These are phyloP conservation scores for Corbicula japonica DNA, from an alignment of 2,888 invertebrate genomes.

Conservation along the genomic window DNA sequence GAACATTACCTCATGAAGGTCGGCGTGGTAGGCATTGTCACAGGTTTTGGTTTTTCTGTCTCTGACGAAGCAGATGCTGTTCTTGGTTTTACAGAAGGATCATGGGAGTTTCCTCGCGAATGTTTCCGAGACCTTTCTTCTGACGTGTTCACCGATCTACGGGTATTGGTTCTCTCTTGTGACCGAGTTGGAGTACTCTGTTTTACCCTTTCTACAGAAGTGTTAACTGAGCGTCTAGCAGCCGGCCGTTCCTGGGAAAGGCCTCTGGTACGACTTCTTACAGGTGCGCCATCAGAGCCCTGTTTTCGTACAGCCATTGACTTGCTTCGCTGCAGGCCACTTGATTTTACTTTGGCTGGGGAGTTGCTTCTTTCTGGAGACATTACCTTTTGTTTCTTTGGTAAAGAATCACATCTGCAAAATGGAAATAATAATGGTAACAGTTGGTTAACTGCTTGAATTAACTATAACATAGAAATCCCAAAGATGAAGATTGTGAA, in stretches of 20 bases:
- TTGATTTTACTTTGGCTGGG: slow-evolving; percentile 11
- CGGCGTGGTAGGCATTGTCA: slow-evolving; percentile 72
- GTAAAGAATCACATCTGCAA: slow-evolving; percentile 43
- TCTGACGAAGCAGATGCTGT: slow-evolving; percentile 39
- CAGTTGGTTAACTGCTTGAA: too few relatives aligned
- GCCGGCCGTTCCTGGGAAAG: slow-evolving; percentile 25
- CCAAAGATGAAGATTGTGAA: too few relatives aligned
- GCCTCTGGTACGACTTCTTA: slow-evolving; percentile 26
- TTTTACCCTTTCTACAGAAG: too few relatives aligned
- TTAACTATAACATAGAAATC: too few relatives aligned
- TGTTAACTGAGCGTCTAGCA: too few relatives aligned
- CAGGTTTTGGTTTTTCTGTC: slow-evolving; percentile 12
- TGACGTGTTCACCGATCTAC: too few relatives aligned
- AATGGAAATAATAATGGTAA: too few relatives aligned
- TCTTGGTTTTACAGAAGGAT: slow-evolving; percentile 28
- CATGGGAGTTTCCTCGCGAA: slow-evolving; percentile 15
- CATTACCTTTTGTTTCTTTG: slow-evolving; percentile 39
- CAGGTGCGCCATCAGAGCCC: background rate
- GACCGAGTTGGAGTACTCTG: too few relatives aligned
- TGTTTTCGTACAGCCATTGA: slow-evolving; percentile 17
- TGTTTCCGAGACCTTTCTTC: too few relatives aligned
- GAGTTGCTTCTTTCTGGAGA: slow-evolving; percentile 22
- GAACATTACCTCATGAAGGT: slow-evolving; percentile 71
- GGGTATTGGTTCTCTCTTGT: too few relatives aligned
- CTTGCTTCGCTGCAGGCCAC: slow-evolving; percentile 35